These are phyloP conservation scores for Mellivora capensis DNA, from an alignment of 2,113 vertebrate species.

Conservation along the genomic window DNA sequence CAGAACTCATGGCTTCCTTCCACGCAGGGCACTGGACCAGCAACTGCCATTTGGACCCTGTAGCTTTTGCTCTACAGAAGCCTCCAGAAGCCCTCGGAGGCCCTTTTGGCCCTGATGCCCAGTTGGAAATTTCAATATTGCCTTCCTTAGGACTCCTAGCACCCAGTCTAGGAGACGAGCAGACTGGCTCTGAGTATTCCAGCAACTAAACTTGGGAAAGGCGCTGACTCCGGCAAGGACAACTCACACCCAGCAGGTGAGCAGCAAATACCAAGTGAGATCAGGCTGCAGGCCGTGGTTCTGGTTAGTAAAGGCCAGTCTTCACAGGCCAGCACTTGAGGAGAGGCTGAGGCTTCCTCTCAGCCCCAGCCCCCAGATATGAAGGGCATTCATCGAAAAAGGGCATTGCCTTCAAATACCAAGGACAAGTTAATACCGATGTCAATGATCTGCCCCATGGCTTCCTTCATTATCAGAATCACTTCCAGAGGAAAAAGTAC, in stretches of 20 bases:
- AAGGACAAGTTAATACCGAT: not conserved
- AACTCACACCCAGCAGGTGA: not conserved
- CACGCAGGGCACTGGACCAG: accelerated
- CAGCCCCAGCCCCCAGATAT: not conserved
- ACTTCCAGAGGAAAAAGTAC: not conserved
- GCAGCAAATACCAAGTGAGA: not conserved
- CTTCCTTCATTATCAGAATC: not conserved
- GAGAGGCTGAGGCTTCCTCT: not conserved
- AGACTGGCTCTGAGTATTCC: not conserved
- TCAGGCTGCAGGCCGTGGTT: too few relatives aligned
- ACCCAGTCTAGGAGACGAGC: not conserved
- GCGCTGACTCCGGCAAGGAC: not conserved
- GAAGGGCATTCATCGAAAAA: not conserved
- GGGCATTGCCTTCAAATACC: not conserved
- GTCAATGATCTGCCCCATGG: not conserved
- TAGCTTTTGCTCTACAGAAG: not conserved
- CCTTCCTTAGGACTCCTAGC: not conserved
- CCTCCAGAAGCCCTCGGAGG: not conserved
- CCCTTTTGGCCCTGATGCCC: not conserved
- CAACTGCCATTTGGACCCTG: accelerated
- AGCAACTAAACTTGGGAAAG: not conserved
- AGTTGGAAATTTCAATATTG: not conserved
- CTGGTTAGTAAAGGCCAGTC: not conserved
- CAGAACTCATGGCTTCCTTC: not conserved
- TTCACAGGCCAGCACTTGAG: not conserved